Evolutionary conservation across 2,113 vertebrate species (phyloP).

Genomic region (Brachyhypopomus occidentalis): DNA sequence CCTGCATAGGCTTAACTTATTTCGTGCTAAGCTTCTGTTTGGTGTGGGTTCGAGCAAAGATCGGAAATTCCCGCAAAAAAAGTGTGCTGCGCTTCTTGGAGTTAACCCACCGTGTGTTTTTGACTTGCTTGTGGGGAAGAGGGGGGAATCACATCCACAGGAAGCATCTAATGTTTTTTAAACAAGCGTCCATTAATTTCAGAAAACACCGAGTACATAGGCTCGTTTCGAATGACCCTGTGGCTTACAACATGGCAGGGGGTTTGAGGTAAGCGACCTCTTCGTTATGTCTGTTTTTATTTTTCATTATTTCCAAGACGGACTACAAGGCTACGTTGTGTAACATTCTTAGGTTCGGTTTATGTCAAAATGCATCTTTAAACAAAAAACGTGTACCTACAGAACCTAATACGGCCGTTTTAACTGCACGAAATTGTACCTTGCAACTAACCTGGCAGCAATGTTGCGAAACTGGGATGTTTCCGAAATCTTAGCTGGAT

Average conservation of each 20-base stretch:
- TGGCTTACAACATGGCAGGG: constrained; percentile 65
- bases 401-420: not conserved
- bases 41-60: not conserved
- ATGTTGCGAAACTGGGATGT: not conserved
- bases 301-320: not conserved
- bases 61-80: constrained; percentile 56
- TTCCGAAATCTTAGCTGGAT: not conserved
- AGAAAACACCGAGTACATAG: constrained; percentile 31
- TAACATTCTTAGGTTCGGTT: too few relatives aligned
- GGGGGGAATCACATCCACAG: constrained; percentile 54
- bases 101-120: constrained; percentile 21
- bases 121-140: constrained; percentile 24
- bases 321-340: not conserved
- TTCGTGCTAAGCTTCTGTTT: not conserved
- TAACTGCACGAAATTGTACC: not conserved
- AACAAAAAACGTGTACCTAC: too few relatives aligned
- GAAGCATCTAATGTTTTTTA: constrained; percentile 45
- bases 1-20: not conserved
- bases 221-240: constrained; percentile 29
- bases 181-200: constrained; percentile 40
- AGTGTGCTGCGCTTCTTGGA: constrained; percentile 45
- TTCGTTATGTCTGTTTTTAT: not conserved
- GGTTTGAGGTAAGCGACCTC: constrained; percentile 65
- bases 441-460: constrained; percentile 1
- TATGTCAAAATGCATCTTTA: too few relatives aligned